phyloP scores from a whole-genome alignment of 2,113 vertebrate species.

The Silurus asotus region DNA sequence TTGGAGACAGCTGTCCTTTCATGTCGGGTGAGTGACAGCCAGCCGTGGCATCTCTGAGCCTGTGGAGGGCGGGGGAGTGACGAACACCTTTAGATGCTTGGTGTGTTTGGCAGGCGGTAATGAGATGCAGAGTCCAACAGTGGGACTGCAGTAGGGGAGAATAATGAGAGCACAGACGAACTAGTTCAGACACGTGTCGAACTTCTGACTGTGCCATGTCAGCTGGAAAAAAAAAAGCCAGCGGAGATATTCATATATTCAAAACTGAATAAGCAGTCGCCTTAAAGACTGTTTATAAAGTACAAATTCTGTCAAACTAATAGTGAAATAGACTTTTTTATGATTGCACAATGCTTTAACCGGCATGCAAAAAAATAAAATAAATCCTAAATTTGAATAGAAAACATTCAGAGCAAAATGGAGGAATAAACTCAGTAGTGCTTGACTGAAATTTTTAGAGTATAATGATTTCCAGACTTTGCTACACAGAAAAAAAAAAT shows the following conservation, averaged over 20 bases:
- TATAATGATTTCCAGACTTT: constrained; percentile 25
- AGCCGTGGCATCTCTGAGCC: constrained; percentile 27
- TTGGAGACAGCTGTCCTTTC: constrained; percentile 56
- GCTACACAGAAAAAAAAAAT: constrained; percentile 36
- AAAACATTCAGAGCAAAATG: constrained; percentile 28
- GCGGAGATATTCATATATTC: constrained; percentile 46
- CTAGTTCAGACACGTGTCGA: constrained; percentile 45
- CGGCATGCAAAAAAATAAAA: background rate
- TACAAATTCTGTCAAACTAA: constrained; percentile 39
- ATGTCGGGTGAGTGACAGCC: constrained; percentile 49
- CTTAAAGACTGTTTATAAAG: constrained; percentile 25
- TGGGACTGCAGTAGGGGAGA: constrained; percentile 42
- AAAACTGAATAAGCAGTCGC: constrained; percentile 39
- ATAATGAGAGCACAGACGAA: constrained; percentile 49
- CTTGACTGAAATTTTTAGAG: constrained; percentile 3
- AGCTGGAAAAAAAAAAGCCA: constrained; percentile 42
- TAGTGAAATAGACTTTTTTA: background rate
- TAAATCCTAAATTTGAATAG: background rate
- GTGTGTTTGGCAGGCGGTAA: constrained; percentile 46
- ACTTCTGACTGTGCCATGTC: constrained; percentile 37
- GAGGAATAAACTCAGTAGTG: constrained; percentile 2
- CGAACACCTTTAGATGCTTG: constrained; percentile 50
- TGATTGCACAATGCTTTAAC: background rate
- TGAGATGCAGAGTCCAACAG: constrained; percentile 54
- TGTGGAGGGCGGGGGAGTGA: constrained; percentile 24